Evolutionary conservation across 2,797 vertebrate species (phyloP).

Genomic region (Cuniculus paca): DNA sequence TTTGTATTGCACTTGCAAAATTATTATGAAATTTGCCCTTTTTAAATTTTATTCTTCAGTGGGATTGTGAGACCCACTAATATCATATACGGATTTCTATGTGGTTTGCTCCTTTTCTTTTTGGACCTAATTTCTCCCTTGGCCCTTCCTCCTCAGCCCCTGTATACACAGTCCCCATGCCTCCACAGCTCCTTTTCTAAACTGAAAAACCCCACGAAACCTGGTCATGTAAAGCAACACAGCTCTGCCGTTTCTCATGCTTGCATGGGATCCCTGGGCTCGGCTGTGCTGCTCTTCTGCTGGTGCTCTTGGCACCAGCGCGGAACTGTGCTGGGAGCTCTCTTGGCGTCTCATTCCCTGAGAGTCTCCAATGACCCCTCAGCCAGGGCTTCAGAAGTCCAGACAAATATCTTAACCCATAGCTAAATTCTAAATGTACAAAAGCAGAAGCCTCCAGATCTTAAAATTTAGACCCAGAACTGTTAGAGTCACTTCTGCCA

Average conservation of each 20-base stretch:
- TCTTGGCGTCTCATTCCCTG: no score
- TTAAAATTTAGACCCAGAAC: neutral
- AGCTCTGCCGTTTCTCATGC: neutral
- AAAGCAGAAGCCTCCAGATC: neutral
- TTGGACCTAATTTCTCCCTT: neutral
- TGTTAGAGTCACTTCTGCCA: neutral
- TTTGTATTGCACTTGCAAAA: neutral
- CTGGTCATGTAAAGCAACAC: neutral
- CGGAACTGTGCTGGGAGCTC: neutral
- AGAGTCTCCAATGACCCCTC: neutral
- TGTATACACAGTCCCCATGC: neutral
- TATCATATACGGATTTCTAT: neutral
- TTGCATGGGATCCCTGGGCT: neutral
- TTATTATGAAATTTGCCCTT: neutral
- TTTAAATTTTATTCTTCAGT: neutral
- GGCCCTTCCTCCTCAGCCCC: neutral
- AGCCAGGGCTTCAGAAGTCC: neutral
- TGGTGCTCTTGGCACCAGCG: neutral
- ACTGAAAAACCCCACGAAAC: neutral
- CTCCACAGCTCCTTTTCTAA: neutral
- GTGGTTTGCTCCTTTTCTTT: neutral
- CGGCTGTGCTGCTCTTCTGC: neutral
- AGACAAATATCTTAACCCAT: neutral
- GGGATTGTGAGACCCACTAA: neutral
- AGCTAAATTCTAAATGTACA: neutral